Evolutionary conservation across 2,888 invertebrate species (phyloP).

Genomic region (Pyrrhia umbra): DNA sequence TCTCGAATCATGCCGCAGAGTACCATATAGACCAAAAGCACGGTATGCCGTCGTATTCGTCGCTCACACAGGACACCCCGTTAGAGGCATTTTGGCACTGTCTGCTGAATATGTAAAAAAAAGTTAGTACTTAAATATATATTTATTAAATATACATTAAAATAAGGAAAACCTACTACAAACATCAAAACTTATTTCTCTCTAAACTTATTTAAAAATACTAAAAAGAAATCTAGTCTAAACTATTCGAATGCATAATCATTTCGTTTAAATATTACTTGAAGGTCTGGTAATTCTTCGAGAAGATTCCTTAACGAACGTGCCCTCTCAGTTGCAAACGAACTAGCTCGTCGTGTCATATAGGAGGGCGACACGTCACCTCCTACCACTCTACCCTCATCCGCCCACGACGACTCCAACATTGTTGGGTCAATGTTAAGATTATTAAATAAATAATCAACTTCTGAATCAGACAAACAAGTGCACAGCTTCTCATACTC

Average conservation of each 20-base stretch:
- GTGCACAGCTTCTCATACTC: slow-evolving; percentile 76
- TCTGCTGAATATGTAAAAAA: no score
- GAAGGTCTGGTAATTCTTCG: slow-evolving; percentile 69
- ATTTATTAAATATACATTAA: slow-evolving; percentile 23
- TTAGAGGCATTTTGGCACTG: no score
- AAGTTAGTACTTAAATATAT: slow-evolving; percentile 5
- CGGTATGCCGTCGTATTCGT: no score
- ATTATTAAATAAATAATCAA: background rate
- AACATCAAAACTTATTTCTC: slow-evolving; percentile 1
- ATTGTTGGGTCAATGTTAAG: background rate
- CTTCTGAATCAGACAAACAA: slow-evolving; percentile 62
- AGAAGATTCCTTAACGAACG: slow-evolving; percentile 72
- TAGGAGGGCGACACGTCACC: background rate
- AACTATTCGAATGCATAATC: slow-evolving; percentile 10
- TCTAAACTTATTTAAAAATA: slow-evolving; percentile 25
- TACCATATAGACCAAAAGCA: no score
- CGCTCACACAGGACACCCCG: no score
- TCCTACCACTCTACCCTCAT: background rate
- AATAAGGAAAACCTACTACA: slow-evolving; percentile 15
- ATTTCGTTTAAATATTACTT: slow-evolving; percentile 71
- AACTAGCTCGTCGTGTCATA: slow-evolving; percentile 26
- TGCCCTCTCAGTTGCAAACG: slow-evolving; percentile 74
- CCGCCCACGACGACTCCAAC: background rate
- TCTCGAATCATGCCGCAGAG: no score
- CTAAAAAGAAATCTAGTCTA: slow-evolving; percentile 7